A percentile compares a stretch with the other conserved stretches of the same genome.
These are phyloP conservation scores for Brevipalpus yothersi DNA, from an alignment of 1,140 invertebrate genomes.

Conservation along the genomic window DNA sequence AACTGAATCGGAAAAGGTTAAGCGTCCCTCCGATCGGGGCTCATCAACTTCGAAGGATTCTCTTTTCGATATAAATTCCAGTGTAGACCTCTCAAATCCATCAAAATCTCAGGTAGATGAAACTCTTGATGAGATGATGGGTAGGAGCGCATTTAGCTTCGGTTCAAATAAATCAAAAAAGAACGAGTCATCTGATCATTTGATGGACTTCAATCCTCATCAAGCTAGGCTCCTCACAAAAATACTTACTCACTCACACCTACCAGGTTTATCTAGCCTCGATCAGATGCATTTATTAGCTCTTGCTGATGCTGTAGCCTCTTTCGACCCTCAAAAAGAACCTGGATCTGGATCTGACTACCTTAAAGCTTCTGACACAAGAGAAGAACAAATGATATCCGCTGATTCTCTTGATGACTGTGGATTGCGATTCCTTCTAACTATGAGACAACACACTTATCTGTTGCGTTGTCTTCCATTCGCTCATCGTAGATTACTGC, in stretches of 20 bases:
- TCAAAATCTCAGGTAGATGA: conserved; percentile 35
- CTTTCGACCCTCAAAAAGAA: conserved; percentile 20
- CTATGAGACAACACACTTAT: conserved; percentile 94
- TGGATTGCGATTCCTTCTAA: conserved; percentile 76
- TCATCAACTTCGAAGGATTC: background rate
- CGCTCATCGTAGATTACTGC: conserved; percentile 55
- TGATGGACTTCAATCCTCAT: conserved; percentile 55
- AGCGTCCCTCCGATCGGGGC: background rate
- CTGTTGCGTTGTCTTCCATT: conserved; percentile 68
- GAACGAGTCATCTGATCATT: conserved; percentile 14
- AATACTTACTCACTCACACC: conserved; percentile 76
- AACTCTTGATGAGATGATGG: conserved; percentile 40
- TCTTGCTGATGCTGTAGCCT: conserved; percentile 87
- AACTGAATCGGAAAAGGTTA: conserved; percentile 33
- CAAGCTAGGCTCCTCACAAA: conserved; percentile 39
- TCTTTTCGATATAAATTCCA: conserved; percentile 14
- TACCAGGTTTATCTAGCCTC: conserved; percentile 82
- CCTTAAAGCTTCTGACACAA: background rate
- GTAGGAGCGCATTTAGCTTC: conserved; percentile 13
- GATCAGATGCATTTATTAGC: conserved; percentile 98
- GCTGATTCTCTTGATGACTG: conserved; percentile 84
- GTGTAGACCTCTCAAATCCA: conserved; percentile 14
- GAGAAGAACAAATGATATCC: conserved; percentile 5
- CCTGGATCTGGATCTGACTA: background rate
- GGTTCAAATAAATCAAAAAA: conserved; percentile 7